Base-by-base conservation (phyloP, 2,888 invertebrate species). In the Reticulitermes lucifugus region DNA sequence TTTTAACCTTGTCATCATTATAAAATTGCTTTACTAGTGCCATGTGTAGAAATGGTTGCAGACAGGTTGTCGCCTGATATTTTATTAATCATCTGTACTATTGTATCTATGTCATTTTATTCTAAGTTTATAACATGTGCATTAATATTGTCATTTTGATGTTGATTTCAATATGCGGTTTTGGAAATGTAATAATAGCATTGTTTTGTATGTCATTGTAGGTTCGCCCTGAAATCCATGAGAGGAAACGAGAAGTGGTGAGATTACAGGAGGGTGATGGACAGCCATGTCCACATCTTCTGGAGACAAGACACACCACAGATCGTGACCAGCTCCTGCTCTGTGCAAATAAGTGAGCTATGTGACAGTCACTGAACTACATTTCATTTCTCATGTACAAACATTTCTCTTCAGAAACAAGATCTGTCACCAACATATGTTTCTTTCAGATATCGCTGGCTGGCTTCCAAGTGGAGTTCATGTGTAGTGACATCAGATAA, bases 401-500 rank as follows among this genome's bases (percentile, higher is more conserved):
- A 35, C 35, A 4, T 35, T 35, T 4, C 35, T 35, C 35, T 35
- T 35, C 35, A 55, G 12, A 55, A 55, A 55, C 2, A 18, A 55
- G 14, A 55, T 55, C 55, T 18, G 1, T 55, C 55, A 55, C 18
- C 14, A 18, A 5, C 18, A 55, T 55, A 18, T 70, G 10, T 85
- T 84, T 29, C 41, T 83, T 87, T 14, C 88, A 91, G 91, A 87
- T 91, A 90, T 87, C 89, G 90, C 83, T 91, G 93, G 87, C 91
- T 92, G 75, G 92, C 93, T 0, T 93, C 93, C 86, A 93, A 93
- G 91, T 93, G 93, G 51, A 89, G 89, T 91, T 92, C 0, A 0
- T 91, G 92, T 1, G 93, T 89, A 70, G 87, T 89, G 43, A 88
- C 88, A 12, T 77, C 85, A 14, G 87, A 87, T 21, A 85, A 85